Conservation (phyloP, 2,113 vertebrate species). For the Grallaria varia region DNA sequence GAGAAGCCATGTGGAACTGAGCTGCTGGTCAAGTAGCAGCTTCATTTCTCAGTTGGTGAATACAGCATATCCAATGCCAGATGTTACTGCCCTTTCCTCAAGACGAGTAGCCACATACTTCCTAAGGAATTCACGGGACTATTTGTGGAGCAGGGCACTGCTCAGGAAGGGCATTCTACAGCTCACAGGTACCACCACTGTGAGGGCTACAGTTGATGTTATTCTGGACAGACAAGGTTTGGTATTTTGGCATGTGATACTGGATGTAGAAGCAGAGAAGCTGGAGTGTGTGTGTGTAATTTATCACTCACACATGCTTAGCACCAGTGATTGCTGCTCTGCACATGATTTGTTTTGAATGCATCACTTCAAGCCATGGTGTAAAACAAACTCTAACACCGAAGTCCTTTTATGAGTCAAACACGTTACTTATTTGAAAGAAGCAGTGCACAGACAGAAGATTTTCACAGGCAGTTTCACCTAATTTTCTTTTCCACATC, state of each 20-base stretch:
- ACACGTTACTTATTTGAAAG: slow-evolving; percentile 15
- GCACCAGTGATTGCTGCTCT: background rate
- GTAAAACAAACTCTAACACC: slow-evolving; percentile 5
- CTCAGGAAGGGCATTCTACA: background rate
- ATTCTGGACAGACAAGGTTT: background rate
- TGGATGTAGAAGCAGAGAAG: background rate
- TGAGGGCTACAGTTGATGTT: background rate
- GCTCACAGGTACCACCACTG: background rate
- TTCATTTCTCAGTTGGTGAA: slow-evolving; percentile 59
- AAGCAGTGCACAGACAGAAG: background rate
- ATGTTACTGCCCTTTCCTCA: background rate
- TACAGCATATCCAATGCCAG: slow-evolving; percentile 1
- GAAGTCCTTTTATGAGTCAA: slow-evolving; percentile 8
- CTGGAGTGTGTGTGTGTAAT: background rate
- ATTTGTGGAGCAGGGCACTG: background rate
- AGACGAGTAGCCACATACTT: background rate
- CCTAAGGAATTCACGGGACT: background rate
- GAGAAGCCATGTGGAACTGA: slow-evolving; percentile 67
- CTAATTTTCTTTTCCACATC: slow-evolving; percentile 4
- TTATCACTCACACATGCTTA: slow-evolving; percentile 14
- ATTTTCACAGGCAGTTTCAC: slow-evolving; percentile 25
- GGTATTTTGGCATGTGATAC: background rate
- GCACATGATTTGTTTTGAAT: slow-evolving; percentile 28
- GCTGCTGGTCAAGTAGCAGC: slow-evolving; percentile 49
- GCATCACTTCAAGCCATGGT: slow-evolving; percentile 32